phyloP scores from a whole-genome alignment of 2,797 vertebrate species.

The Coendou prehensilis region DNA sequence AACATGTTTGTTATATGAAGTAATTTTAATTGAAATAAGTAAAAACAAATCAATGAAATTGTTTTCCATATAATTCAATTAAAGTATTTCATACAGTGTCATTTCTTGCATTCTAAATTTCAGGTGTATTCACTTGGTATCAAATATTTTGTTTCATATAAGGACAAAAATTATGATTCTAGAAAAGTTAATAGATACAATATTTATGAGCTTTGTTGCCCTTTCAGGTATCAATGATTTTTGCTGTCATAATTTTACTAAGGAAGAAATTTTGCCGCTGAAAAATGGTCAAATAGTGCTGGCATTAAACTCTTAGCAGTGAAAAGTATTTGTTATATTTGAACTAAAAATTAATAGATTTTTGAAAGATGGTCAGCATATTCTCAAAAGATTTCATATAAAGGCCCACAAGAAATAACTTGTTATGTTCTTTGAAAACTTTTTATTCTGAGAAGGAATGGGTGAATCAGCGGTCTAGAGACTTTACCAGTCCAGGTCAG shows the following conservation, averaged over 20 bases:
- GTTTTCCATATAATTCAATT: background rate
- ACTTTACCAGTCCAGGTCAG: background rate
- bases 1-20: background rate
- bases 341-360: background rate
- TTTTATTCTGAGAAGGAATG: background rate
- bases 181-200: background rate
- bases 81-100: background rate
- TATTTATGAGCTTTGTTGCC: background rate
- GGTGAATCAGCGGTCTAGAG: background rate
- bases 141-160: background rate
- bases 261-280: background rate
- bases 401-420: background rate
- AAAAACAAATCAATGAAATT: background rate
- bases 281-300: background rate
- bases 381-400: background rate
- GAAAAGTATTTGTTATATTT: background rate
- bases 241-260: background rate
- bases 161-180: background rate
- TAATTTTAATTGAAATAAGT: background rate
- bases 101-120: background rate
- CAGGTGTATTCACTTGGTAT: background rate
- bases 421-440: background rate
- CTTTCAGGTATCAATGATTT: background rate
- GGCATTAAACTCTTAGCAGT: background rate
- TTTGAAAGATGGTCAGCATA: background rate